Evolutionary conservation across 2,888 invertebrate genomes (phyloP).

Genomic region (Herminia tarsipennalis): DNA sequence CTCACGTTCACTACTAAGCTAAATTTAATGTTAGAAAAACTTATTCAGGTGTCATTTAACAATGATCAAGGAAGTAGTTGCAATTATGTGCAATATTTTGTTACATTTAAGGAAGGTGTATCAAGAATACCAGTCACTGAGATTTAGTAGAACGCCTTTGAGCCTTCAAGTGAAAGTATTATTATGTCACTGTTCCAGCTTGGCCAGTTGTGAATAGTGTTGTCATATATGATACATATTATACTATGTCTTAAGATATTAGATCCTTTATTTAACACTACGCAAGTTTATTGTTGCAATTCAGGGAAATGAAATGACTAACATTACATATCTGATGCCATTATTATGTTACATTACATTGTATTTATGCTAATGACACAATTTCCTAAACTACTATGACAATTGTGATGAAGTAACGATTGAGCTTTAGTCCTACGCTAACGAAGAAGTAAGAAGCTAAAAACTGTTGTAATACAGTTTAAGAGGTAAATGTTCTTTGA

Average conservation of each 20-base stretch:
- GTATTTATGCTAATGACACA: too few species aligned
- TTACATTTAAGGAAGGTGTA: constrained; percentile 33
- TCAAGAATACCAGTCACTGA: constrained; percentile 30
- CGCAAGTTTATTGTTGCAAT: constrained; percentile 16
- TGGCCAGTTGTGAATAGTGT: constrained; percentile 32
- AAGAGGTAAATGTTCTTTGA: too few species aligned
- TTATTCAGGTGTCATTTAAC: constrained; percentile 18
- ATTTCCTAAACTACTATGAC: too few species aligned
- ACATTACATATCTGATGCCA: neutral
- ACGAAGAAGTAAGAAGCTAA: too few species aligned
- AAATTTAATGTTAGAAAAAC: constrained; percentile 9
- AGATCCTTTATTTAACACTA: constrained; percentile 14
- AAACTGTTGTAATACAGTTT: too few species aligned
- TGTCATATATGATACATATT: constrained; percentile 21
- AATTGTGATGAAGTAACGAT: too few species aligned
- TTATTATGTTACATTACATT: constrained; percentile 1
- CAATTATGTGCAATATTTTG: constrained; percentile 19
- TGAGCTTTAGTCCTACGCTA: too few species aligned
- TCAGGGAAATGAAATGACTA: constrained; percentile 13
- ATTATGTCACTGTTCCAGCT: constrained; percentile 62
- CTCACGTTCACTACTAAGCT: too few species aligned
- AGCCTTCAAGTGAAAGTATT: constrained; percentile 64
- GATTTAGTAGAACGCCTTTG: constrained; percentile 32
- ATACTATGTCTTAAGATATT: constrained; percentile 10
- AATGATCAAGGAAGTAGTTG: constrained; percentile 31